phyloP scores from a whole-genome alignment of 2,113 vertebrate genomes.

The Semicossyphus pulcher region DNA sequence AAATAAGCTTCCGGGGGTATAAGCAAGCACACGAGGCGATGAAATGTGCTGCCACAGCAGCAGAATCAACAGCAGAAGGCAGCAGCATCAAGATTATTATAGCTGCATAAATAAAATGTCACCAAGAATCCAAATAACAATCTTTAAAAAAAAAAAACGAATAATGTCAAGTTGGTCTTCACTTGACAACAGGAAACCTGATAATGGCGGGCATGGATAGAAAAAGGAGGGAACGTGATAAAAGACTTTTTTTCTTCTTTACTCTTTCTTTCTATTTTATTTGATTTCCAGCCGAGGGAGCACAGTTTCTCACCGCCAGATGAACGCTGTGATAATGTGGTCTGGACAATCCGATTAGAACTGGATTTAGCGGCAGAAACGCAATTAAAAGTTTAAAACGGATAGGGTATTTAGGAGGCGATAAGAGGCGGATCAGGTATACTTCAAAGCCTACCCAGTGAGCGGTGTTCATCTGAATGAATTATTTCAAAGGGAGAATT shows the following conservation, averaged over 20 bases:
- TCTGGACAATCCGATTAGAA: constrained; percentile 74
- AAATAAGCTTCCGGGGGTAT: constrained; percentile 68
- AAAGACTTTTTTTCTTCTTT: not conserved
- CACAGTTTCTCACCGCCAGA: constrained; percentile 64
- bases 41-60: constrained; percentile 65
- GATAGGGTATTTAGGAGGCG: constrained; percentile 64
- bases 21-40: constrained; percentile 65
- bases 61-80: constrained; percentile 75
- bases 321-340: constrained; percentile 68
- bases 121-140: constrained; percentile 23
- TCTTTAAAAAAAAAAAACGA: constrained; percentile 3
- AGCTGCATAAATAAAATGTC: constrained; percentile 55
- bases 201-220: not conserved
- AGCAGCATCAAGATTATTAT: constrained; percentile 70
- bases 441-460: constrained; percentile 73
- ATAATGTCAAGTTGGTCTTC: not conserved
- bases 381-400: constrained; percentile 81
- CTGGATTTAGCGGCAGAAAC: constrained; percentile 73
- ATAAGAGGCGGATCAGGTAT: constrained; percentile 74
- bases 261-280: constrained; percentile 31
- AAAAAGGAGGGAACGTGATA: not conserved
- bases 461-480: constrained; percentile 71
- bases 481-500: constrained; percentile 64
- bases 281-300: constrained; percentile 66
- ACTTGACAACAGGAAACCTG: not conserved